Evolutionary conservation across 2,888 invertebrate genomes (phyloP), one percentile per base, ranked within the genome.

Genomic region (Leucophora obtusa): DNA sequence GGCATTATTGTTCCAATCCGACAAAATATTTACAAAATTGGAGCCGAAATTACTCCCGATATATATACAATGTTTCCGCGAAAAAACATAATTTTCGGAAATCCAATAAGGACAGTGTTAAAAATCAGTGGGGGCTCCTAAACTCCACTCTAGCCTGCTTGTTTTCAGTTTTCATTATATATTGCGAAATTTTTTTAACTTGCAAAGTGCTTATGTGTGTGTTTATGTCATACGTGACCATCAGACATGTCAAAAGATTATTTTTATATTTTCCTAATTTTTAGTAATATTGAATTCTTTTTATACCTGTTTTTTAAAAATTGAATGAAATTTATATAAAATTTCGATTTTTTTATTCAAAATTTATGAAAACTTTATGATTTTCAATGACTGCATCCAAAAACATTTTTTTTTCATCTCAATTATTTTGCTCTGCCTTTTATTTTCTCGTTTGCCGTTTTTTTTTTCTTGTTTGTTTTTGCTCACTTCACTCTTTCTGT

Each of bases 381-480:
- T 68, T 68, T 18, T 18, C 50, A 59, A 72, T 72, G 65, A 62
- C 70, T 80, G 56, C 71, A 75, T 75, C 51, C 76, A 72, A 60
- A 78, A 77, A 72, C 76, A 65, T 69, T 79, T 68, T 77, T 28
- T 69, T 66, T 65, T 71, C 66, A 66, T 71, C 72, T 69, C 53
- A 28, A 79, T 79, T 73, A 73, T 65, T 71, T 80, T 28, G 65
- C 70, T 76, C 73, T 76, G 69, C 70, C 24, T 66, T 47, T 72
- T 71, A 72, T 54, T 68, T 24, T 18, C 24, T 24, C 5, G 5
- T 24, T 59, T 59, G 24, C 15, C 1, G 59, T 59, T 58, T 14
- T 14, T 14, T 62, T 53, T 58, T 18, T 14, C 11, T 62, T 53
- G 59, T 24, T 38, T 47, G 38, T 21, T 11, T 35, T 60, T 73